phyloP scores from a whole-genome alignment of 92 coral and sea anemone species.

The Montipora capitata region DNA sequence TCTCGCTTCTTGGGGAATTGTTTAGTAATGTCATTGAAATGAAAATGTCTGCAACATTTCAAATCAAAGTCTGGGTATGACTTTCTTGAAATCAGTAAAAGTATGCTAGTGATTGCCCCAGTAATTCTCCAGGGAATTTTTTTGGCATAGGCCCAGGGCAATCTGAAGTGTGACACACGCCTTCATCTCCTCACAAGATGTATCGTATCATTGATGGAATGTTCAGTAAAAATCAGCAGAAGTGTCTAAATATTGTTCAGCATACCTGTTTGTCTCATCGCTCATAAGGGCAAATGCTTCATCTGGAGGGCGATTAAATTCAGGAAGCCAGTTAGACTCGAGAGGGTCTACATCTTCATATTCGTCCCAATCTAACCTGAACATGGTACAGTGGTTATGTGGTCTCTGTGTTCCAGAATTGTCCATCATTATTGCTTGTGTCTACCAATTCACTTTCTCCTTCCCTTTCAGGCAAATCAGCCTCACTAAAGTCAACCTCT shows the following conservation, averaged over 20 bases:
- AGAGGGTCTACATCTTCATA: no score
- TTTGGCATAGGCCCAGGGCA: constrained; percentile 74
- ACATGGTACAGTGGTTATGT: no score
- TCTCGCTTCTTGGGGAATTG: constrained; percentile 44
- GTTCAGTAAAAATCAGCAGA: constrained; percentile 24
- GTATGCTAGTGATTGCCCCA: constrained; percentile 66
- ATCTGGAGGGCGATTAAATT: constrained; percentile 23
- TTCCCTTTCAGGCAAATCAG: no score
- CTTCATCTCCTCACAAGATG: constrained; percentile 45
- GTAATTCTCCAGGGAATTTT: constrained; percentile 61
- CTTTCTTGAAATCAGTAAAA: constrained; percentile 48
- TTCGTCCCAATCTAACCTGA: no score
- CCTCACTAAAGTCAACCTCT: no score
- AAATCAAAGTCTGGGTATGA: constrained; percentile 69
- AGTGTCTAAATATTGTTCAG: constrained; percentile 47
- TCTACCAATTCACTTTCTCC: no score
- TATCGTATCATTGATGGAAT: constrained; percentile 51
- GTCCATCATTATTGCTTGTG: no score
- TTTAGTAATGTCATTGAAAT: constrained; percentile 50
- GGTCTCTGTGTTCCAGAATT: no score
- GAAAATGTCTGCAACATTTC: constrained; percentile 72
- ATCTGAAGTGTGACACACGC: constrained; percentile 71
- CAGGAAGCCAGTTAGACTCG: no score
- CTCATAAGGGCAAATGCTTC: constrained; percentile 58
- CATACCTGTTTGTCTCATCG: constrained; percentile 67